Base-by-base conservation (phyloP, 2,888 invertebrate species). In the Reticulitermes lucifugus region DNA sequence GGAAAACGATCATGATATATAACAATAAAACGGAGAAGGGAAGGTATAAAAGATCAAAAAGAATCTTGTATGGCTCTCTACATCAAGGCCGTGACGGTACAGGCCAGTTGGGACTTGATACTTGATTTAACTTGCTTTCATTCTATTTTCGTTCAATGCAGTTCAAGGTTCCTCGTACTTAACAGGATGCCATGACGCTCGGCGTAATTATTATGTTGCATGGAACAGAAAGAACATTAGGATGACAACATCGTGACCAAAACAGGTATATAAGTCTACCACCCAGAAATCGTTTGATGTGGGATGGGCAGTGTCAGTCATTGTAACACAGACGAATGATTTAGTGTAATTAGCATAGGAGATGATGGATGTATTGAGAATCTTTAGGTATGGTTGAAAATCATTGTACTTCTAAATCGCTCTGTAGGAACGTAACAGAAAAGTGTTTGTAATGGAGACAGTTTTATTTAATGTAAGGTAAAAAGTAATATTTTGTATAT, bases 1-100 rank as follows among this genome's bases (percentile, higher is more conserved):
- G 65, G 65, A 65, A 65, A 65, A 65, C 25, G 65, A 65, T 65
- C 65, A 65, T 65, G 65, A 65, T 65, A 65, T 65, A 65, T 65
- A 65, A 65, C 65, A n/a, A 65, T 65, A 65, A 65, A 46, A 46
- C 46, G 65, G n/a, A 4, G 65, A n/a, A 65, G 65, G 14, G 65
- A 65, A 9, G 25, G n/a, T 18, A 55, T 25, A 65, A 65, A 65
- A 65, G 65, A 65, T 7, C 7, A 65, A 65, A 65, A 65, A 65
- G 65, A 65, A 65, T 60, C 60, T 60, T 21, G 12, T 60, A 21
- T 60, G 60, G 60, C 60, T 60, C 60, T 60, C 6, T 22, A 65
- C 65, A 65, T 65, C 65, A 65, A 65, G 25, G 65, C 65, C 65
- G 65, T 65, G 65, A 55, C 18, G 55, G 18, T 55, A 55, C 55